These are phyloP conservation scores for Aplochiton taeniatus DNA, from an alignment of 2,797 vertebrate species.

Conservation along the genomic window DNA sequence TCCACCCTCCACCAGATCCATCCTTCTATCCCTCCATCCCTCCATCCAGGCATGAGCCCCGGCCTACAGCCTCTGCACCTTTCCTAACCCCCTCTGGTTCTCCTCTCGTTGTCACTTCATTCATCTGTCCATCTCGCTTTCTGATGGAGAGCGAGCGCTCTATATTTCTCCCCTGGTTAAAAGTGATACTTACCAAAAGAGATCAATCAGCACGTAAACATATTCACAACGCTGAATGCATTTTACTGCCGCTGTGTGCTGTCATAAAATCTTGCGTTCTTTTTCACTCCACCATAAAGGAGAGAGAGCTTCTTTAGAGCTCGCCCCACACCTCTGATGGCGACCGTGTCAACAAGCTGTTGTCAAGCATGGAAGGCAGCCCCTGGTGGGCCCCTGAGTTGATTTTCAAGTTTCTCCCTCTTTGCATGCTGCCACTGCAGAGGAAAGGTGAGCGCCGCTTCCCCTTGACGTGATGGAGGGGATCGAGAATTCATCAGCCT, in stretches of 20 bases:
- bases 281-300: conserved; percentile 37
- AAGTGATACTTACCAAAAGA: conserved; percentile 8
- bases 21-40: conserved; percentile 40
- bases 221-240: conserved; percentile 24
- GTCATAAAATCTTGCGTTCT: too few species aligned
- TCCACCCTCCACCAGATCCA: conserved; percentile 62
- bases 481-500: conserved; percentile 56
- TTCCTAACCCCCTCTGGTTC: neutral
- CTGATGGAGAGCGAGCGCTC: neutral
- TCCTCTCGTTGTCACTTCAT: neutral
- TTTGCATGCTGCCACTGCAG: conserved; percentile 50
- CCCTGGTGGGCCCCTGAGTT: conserved; percentile 59
- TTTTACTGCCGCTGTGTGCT: conserved; percentile 11
- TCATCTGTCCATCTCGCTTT: neutral
- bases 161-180: conserved; percentile 2
- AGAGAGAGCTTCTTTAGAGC: conserved; percentile 19
- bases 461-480: conserved; percentile 59
- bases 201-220: conserved; percentile 23
- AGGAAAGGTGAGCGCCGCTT: conserved; percentile 45
- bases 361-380: conserved; percentile 53
- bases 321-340: conserved; percentile 58
- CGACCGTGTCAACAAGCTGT: conserved; percentile 67
- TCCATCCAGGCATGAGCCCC: neutral
- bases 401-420: conserved; percentile 59
- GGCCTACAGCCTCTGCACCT: neutral